Evolutionary conservation across 2,888 invertebrate species (phyloP), one percentile per base, ranked within the genome.

Genomic region (Osmoderma eremita): DNA sequence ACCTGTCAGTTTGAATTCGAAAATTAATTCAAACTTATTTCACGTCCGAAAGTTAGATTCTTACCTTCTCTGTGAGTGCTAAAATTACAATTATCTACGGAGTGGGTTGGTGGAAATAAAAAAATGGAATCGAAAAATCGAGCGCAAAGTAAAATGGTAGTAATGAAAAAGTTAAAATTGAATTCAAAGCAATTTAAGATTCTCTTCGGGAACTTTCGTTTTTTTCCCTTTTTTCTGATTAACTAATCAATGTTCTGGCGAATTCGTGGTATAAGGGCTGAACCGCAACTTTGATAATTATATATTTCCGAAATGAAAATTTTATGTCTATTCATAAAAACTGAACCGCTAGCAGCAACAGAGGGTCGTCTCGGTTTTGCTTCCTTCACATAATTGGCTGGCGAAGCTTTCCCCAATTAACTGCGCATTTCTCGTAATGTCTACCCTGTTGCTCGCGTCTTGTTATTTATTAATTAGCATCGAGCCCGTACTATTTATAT

Each of bases 211-310:
- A 75, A 76, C 77, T 72, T 38, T 36, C 48, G 13, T 41, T 41
- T 41, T 41, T 41, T 42, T 42, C n/a, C 10, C 36, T 42, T 17
- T 53, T 78, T 79, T 79, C 78, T 79, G 75, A 74, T 74, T 75
- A 77, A 78, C 77, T 77, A 79, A 78, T 79, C 78, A 79, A 77
- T 76, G 78, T 78, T 76, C 74, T 74, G 73, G 75, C 75, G 76
- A 74, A 74, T 74, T 75, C 75, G 68, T 74, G 70, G 71, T 18
- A 74, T 74, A 76, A 75, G 75, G 74, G 74, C 73, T 71, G 72
- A 73, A 74, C 75, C 76, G 69, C 75, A 78, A 76, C 76, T 78
- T 76, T 72, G 70, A 78, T 78, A 77, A 78, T 78, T 78, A 77
- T 75, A 73, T 75, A 77, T 76, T 70, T 58, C 62, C 4, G 53